These are phyloP conservation scores for Corythaeola cristata DNA, from an alignment of 2,113 vertebrate species.

Conservation along the genomic window DNA sequence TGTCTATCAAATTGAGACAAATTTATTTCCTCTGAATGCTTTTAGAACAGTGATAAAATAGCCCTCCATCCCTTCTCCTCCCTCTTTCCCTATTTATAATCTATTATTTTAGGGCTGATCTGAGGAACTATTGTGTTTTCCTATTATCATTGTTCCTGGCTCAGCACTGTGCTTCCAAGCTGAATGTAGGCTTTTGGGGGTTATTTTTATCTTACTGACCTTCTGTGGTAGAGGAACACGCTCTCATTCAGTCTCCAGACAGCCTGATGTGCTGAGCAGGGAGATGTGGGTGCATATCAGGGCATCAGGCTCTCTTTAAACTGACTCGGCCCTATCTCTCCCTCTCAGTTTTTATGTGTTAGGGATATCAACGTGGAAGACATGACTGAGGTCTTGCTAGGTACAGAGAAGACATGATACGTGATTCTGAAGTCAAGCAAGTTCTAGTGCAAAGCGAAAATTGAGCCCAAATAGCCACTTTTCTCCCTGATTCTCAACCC, in stretches of 20 bases:
- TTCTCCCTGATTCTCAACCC: background rate
- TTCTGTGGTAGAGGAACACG: background rate
- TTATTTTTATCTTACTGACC: slow-evolving; percentile 54
- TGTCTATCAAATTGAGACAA: background rate
- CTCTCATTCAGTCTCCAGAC: background rate
- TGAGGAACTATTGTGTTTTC: slow-evolving; percentile 33
- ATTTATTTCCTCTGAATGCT: background rate
- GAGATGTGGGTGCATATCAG: background rate
- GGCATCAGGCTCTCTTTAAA: background rate
- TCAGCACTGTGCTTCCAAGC: slow-evolving; percentile 42
- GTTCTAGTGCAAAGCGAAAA: background rate
- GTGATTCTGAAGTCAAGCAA: background rate
- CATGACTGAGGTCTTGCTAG: background rate
- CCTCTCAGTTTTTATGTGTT: background rate
- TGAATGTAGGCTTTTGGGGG: slow-evolving; percentile 28
- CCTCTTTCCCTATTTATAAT: slow-evolving; percentile 23
- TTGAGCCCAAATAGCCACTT: background rate
- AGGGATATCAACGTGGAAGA: background rate
- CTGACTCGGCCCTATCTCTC: background rate
- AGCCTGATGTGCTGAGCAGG: background rate
- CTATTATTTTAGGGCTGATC: slow-evolving; percentile 30
- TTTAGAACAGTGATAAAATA: slow-evolving; percentile 24
- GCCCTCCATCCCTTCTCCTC: background rate
- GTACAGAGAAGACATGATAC: background rate
- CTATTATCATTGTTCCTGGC: slow-evolving; percentile 33